Evolutionary conservation across 2,113 vertebrate genomes (phyloP).

Genomic region (Corythoichthys haematopterus): DNA sequence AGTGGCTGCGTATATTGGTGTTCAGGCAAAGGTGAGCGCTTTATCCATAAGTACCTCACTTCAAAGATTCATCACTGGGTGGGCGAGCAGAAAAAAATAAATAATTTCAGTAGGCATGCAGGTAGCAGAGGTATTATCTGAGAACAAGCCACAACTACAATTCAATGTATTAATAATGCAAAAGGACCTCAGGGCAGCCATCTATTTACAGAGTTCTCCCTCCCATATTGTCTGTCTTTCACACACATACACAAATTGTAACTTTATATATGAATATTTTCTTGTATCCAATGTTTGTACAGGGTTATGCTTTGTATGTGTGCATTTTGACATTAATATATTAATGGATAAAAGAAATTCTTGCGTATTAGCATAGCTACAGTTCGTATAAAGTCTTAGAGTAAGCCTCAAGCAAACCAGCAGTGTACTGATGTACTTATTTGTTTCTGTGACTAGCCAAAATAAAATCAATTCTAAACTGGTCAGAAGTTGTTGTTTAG

Average conservation of each 20-base stretch:
- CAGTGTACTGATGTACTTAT: not conserved
- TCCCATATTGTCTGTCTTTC: constrained; percentile 9
- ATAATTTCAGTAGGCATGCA: constrained; percentile 47
- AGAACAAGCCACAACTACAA: constrained; percentile 49
- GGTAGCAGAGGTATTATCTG: constrained; percentile 50
- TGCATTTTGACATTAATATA: no score
- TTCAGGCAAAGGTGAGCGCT: constrained; percentile 35
- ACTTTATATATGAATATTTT: constrained; percentile 21
- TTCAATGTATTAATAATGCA: constrained; percentile 69
- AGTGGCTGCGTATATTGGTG: constrained; percentile 34
- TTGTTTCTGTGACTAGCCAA: not conserved
- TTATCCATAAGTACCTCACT: constrained; percentile 35
- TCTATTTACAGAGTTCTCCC: constrained; percentile 52
- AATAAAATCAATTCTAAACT: not conserved
- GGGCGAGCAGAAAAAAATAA: constrained; percentile 49
- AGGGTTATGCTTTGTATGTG: no score
- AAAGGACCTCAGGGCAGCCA: constrained; percentile 55
- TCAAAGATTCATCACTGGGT: constrained; percentile 51
- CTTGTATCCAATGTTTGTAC: not conserved
- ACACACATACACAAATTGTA: constrained; percentile 10
- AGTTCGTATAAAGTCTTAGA: not conserved
- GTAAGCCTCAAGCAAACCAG: not conserved
- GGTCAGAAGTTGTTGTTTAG: constrained; percentile 2
- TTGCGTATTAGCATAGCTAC: not conserved
- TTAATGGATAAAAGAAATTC: not conserved